Conservation (phyloP, 1,140 invertebrate genomes). For the Drosophila teissieri region DNA sequence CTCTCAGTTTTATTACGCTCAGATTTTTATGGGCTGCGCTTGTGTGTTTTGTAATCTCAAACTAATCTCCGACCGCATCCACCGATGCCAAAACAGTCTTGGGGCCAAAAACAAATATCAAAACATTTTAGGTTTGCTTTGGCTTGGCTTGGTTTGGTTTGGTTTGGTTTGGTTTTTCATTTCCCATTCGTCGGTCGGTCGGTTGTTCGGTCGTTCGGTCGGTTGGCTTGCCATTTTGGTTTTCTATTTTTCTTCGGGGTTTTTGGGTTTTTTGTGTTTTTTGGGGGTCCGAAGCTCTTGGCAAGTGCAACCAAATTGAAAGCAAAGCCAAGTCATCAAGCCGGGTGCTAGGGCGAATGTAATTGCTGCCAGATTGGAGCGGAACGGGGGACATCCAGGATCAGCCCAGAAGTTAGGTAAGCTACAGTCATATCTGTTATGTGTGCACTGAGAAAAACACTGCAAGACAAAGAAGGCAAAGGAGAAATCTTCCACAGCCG, state of each 20-base stretch:
- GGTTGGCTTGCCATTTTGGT: slow-evolving; percentile 5
- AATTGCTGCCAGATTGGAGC: slow-evolving; percentile 47
- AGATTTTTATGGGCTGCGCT: slow-evolving; percentile 42
- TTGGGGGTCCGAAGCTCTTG: slow-evolving; percentile 25
- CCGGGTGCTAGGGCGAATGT: slow-evolving; percentile 49
- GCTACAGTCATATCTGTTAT: slow-evolving; percentile 10
- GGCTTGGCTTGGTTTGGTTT: neutral
- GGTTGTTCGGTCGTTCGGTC: too few relatives aligned
- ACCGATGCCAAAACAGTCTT: slow-evolving; percentile 19
- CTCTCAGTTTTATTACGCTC: slow-evolving; percentile 45
- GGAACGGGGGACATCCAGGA: slow-evolving; percentile 1
- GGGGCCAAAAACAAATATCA: slow-evolving; percentile 31
- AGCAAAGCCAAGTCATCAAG: slow-evolving; percentile 56
- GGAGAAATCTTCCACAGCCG: too few relatives aligned
- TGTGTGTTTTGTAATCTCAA: slow-evolving; percentile 17
- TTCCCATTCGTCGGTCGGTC: slow-evolving; percentile 8
- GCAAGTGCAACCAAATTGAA: slow-evolving; percentile 63
- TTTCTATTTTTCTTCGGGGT: slow-evolving; percentile 16
- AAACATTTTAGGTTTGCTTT: slow-evolving; percentile 22
- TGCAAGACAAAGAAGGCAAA: too few relatives aligned
- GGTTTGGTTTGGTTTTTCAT: slow-evolving; percentile 31
- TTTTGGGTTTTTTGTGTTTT: slow-evolving; percentile 6
- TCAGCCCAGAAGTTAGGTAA: slow-evolving; percentile 16
- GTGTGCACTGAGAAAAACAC: neutral
- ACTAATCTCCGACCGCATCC: slow-evolving; percentile 47